phyloP scores from a whole-genome alignment of 2,888 invertebrate genomes.

The Plebejus anna region DNA sequence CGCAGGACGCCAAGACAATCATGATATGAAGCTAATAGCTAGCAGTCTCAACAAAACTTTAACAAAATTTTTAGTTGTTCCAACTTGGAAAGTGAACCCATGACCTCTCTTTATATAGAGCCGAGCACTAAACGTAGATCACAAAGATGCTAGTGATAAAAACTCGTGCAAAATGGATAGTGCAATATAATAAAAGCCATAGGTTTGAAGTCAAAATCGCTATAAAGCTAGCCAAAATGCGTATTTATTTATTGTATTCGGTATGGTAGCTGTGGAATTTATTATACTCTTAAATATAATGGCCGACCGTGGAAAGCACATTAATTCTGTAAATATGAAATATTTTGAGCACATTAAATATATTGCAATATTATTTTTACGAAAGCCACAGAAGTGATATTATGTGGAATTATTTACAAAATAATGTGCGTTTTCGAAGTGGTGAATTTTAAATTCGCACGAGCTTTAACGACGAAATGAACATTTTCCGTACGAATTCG shows the following conservation, averaged over 20 bases:
- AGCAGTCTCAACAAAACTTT: no score
- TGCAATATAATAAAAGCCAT: background rate
- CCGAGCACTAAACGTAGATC: no score
- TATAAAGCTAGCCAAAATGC: slow-evolving; percentile 6
- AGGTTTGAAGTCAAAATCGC: background rate
- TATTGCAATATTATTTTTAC: slow-evolving; percentile 11
- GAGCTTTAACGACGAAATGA: background rate
- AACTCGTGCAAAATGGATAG: no score
- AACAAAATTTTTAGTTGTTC: no score
- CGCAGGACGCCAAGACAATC: no score
- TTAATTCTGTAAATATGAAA: slow-evolving; percentile 21
- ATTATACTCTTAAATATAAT: slow-evolving; percentile 27
- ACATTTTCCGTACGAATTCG: slow-evolving; percentile 1
- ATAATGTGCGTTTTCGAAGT: background rate
- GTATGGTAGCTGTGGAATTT: slow-evolving; percentile 9
- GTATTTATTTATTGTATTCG: slow-evolving; percentile 1
- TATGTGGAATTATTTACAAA: slow-evolving; percentile 8
- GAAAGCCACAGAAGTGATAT: slow-evolving; percentile 2
- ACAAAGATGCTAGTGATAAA: no score
- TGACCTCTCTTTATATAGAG: no score
- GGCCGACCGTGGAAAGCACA: slow-evolving; percentile 13
- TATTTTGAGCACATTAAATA: slow-evolving; percentile 3
- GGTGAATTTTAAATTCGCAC: slow-evolving; percentile 1
- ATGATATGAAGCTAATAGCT: no score
- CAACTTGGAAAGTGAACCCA: no score